Base-by-base conservation (phyloP, 2,113 vertebrate species). In the Sclerurus mexicanus region DNA sequence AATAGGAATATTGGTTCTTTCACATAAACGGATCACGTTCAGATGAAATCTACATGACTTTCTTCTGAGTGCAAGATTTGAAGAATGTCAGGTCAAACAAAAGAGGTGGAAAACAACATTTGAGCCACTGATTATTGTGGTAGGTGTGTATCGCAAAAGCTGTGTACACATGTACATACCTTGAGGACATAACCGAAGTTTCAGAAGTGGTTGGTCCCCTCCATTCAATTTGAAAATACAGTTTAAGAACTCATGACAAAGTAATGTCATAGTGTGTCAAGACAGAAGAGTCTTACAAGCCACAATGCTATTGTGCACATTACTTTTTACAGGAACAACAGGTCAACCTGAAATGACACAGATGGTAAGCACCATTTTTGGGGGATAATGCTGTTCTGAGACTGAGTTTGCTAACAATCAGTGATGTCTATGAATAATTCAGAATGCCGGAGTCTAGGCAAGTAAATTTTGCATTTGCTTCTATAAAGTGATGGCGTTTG, bases 131-230 rank as follows among this genome's bases (percentile, higher is more conserved):
- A 35, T 56, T 21, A 25, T 4, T 52, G 30, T 24, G 55, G 44
- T 1, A 1, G 18, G 4, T 68, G 14, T 3, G 2, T 8, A 60
- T 22, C 7, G 1, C 1, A 12, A 25, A 52, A 62, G 37, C 18
- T 72, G 4, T 4, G 2, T 69, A 27, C 10, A 49, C 5, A 3
- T 58, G 6, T 18, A 5, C 31, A 30, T 39, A 56, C 12, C 28
- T 58, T 53, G 27, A 72, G 39, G 30, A 87, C 28, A 35, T 7
- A 71, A 49, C 18, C 30, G 27, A 73, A 59, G 19, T 56, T 91
- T 82, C 53, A 44, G 33, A 75, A 91, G 10, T 47, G 23, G 7
- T 59, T 89, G 12, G 3, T 67, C 0, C 13, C 15, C 2, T 1
- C 3, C 6, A 4, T 85, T 82, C 42, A 68, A 6, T 39, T 46